Base-by-base conservation (phyloP, 2,797 vertebrate species). In the Rhinella marina region DNA sequence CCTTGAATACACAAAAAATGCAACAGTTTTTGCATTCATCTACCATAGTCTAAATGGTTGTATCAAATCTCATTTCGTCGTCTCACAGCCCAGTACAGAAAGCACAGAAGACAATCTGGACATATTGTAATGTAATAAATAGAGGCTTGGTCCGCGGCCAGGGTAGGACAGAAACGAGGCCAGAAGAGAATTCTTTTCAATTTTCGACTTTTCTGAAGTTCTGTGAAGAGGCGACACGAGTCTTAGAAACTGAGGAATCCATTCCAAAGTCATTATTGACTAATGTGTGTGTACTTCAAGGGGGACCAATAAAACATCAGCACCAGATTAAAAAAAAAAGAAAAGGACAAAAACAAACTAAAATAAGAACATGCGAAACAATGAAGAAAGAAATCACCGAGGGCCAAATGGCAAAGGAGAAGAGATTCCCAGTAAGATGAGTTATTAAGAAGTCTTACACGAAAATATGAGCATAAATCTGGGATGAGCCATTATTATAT, bases 181-280 rank as follows among this genome's bases (percentile, higher is more conserved):
- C 83, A 85, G 52, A 82, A 85, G 14, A 61, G 25, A 68, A 85
- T 81, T 88, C 76, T 56, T 85, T 48, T 85, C 19, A 25, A 78
- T 88, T 78, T 57, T 87, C 57, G 16, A 68, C 27, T 83, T 83
- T 82, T 41, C 32, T 41, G 72, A 81, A 81, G 81, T 66, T 82
- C 77, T 57, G 56, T 59, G 86, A 83, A 78, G 73, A 80, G 75
- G 75, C 75, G 50, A 54, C 77, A 73, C 66, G 59, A 50, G 29
- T 81, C 76, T 78, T 29, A 27, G 19, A 84, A 81, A 62, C 23
- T 17, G 17, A 66, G 25, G 72, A 73, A 64, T 54, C 14, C 29
- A n/a, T 57, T 66, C 61, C 64, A 88, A 76, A 50, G 48, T 50
- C 41, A 29, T 61, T 57, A 57, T n/a, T 86, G 70, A 25, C n/a